These are phyloP conservation scores for Malurus elegans DNA, from an alignment of 2,113 vertebrate genomes.

Conservation along the genomic window DNA sequence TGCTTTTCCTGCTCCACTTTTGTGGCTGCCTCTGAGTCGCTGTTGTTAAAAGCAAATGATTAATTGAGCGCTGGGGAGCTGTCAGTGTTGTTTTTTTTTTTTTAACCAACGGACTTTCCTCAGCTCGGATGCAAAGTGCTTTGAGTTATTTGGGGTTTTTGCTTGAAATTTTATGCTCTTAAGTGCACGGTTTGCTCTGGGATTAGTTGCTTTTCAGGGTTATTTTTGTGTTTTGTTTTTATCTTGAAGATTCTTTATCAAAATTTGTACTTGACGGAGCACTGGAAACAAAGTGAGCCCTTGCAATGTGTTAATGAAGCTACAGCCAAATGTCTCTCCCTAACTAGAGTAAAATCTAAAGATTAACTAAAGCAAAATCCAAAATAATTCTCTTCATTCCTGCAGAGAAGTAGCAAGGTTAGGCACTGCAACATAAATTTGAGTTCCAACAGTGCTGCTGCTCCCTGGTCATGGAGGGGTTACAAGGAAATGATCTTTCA, in stretches of 20 bases:
- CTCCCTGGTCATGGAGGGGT: background rate
- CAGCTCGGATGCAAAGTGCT: background rate
- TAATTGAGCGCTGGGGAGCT: conserved; percentile 39
- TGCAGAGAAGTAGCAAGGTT: background rate
- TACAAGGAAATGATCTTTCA: background rate
- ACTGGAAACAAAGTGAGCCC: background rate
- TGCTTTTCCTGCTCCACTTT: conserved; percentile 22
- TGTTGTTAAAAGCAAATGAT: conserved; percentile 42
- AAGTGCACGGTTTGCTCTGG: background rate
- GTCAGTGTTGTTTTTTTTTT: conserved; percentile 6
- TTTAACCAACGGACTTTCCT: background rate
- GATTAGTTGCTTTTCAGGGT: background rate
- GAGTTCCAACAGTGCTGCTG: background rate
- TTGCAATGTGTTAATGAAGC: background rate
- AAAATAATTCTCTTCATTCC: background rate
- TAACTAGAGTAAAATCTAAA: background rate
- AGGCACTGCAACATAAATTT: background rate
- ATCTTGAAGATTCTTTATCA: background rate
- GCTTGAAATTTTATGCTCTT: background rate
- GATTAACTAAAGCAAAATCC: too few relatives aligned
- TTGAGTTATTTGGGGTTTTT: fast-evolving
- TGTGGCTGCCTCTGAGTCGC: background rate
- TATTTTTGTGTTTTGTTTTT: background rate
- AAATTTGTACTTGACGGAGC: background rate
- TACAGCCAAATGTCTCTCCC: background rate